Conservation (phyloP, 2,888 invertebrate species). For the Meliscaeva auricollis region DNA sequence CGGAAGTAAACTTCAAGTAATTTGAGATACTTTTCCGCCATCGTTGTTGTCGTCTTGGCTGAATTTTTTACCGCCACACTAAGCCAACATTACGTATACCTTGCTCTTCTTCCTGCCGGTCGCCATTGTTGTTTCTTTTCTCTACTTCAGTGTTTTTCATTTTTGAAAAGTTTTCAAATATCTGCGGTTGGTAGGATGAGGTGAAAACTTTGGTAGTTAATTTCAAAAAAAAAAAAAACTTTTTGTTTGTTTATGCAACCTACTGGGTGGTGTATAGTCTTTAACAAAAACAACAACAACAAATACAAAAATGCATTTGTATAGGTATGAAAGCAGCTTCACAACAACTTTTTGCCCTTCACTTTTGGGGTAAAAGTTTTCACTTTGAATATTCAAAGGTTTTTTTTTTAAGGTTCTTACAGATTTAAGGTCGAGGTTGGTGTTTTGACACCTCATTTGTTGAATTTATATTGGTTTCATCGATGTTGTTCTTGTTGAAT, state of each 20-base stretch:
- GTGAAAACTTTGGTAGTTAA: conserved; percentile 70
- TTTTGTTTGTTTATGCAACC: conserved; percentile 71
- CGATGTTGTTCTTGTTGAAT: conserved; percentile 51
- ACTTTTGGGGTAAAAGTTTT: conserved; percentile 51
- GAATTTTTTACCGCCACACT: neutral
- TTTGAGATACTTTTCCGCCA: conserved; percentile 63
- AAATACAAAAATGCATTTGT: conserved; percentile 15
- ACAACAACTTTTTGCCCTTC: conserved; percentile 23
- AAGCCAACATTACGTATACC: neutral
- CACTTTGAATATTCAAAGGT: conserved; percentile 67
- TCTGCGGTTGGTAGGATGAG: conserved; percentile 69
- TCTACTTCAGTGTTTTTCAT: neutral
- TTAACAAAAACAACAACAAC: neutral
- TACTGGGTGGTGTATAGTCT: neutral
- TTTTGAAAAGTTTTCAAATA: conserved; percentile 72
- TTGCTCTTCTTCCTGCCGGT: neutral
- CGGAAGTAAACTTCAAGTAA: conserved; percentile 75
- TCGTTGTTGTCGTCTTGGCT: neutral
- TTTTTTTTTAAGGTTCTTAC: conserved; percentile 7
- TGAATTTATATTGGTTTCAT: conserved; percentile 53
- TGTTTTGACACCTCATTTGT: conserved; percentile 74
- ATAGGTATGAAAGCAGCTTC: neutral
- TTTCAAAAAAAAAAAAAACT: conserved; percentile 57
- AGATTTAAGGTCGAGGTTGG: conserved; percentile 40
- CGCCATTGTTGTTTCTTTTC: neutral